Percentiles rank a stretch among this genome's conserved stretches.
These are phyloP conservation scores for Aphaenogaster ashmeadi DNA, from an alignment of 1,140 invertebrate species.

Conservation along the genomic window DNA sequence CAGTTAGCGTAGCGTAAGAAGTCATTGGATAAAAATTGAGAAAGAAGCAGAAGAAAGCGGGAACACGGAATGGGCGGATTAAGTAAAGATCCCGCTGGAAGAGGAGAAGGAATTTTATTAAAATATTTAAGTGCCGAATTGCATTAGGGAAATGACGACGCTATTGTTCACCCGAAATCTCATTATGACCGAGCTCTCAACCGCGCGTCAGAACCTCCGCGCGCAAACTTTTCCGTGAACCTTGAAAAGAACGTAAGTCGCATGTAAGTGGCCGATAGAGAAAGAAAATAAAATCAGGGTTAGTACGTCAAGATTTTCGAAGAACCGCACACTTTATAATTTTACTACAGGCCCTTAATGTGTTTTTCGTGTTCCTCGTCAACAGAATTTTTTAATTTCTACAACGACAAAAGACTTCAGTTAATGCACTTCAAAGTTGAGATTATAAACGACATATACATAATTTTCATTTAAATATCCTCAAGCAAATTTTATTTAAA, in stretches of 20 bases:
- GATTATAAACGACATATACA: not conserved
- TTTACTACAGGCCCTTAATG: slow-evolving; percentile 47
- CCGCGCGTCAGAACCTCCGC: slow-evolving; percentile 66
- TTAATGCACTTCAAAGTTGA: not conserved
- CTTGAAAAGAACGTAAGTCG: slow-evolving; percentile 61
- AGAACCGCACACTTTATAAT: slow-evolving; percentile 48
- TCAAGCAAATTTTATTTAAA: too few relatives aligned
- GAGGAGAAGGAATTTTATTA: slow-evolving; percentile 81
- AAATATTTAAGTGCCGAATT: slow-evolving; percentile 84
- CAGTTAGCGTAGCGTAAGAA: slow-evolving; percentile 69
- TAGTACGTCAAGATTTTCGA: slow-evolving; percentile 61
- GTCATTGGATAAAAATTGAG: slow-evolving; percentile 27
- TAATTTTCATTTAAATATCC: not conserved
- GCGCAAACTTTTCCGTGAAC: slow-evolving; percentile 71
- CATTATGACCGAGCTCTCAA: slow-evolving; percentile 75
- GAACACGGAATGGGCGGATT: slow-evolving; percentile 64
- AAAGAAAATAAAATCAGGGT: slow-evolving; percentile 15
- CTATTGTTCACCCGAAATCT: slow-evolving; percentile 83
- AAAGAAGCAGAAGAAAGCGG: slow-evolving; percentile 30
- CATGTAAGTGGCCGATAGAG: slow-evolving; percentile 4
- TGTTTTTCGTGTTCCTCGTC: slow-evolving; percentile 61
- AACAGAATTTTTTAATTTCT: slow-evolving; percentile 36
- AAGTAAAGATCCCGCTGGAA: slow-evolving; percentile 68
- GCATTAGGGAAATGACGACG: slow-evolving; percentile 82
- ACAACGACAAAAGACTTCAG: not conserved